Conservation (phyloP, 2,113 vertebrate species). For the Condylura cristata region DNA sequence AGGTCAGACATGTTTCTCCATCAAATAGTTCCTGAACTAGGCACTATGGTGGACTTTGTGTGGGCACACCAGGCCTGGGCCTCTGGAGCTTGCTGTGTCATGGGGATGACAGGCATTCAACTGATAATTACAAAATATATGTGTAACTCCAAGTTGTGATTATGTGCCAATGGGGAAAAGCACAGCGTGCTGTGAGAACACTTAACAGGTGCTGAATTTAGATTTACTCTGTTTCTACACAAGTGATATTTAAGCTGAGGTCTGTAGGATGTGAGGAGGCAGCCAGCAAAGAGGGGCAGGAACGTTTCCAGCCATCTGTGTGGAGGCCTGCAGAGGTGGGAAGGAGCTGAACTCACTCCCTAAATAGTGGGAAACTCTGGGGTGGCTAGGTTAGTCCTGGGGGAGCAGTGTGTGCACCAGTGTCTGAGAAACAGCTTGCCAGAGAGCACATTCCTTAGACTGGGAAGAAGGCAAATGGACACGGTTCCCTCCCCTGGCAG, state of each 20-base stretch:
- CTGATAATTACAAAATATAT: background rate
- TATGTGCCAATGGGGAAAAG: slow-evolving; percentile 1
- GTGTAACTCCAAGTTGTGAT: background rate
- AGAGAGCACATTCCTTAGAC: too few species aligned
- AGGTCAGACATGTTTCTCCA: background rate
- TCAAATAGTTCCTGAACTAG: background rate
- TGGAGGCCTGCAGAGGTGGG: background rate
- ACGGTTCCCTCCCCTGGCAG: slow-evolving; percentile 79
- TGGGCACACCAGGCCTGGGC: background rate
- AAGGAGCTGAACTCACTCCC: background rate
- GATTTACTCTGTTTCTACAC: background rate
- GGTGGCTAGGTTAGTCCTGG: background rate
- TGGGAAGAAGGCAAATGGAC: background rate
- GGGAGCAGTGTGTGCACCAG: background rate
- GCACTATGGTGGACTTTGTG: background rate
- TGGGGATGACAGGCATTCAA: background rate
- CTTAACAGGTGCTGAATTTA: background rate
- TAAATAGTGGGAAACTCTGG: background rate
- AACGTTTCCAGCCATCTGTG: background rate
- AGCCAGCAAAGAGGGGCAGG: background rate
- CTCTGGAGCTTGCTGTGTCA: background rate
- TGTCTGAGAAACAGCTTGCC: background rate
- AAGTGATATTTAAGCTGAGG: background rate
- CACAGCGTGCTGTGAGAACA: background rate
- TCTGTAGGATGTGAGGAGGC: slow-evolving; percentile 4